Conservation (phyloP, 2,888 invertebrate species). For the Meganola albula region DNA sequence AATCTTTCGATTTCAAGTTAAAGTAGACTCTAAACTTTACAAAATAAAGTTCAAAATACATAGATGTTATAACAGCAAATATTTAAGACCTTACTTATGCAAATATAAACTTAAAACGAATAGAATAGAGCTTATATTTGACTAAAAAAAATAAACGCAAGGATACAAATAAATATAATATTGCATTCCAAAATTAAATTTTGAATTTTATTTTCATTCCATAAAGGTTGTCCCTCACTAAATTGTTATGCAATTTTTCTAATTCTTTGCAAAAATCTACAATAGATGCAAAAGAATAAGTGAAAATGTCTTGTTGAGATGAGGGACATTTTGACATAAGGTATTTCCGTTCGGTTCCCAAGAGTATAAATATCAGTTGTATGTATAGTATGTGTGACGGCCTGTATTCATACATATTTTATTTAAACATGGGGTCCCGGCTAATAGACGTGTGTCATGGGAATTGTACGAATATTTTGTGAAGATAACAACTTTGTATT, state of each 20-base stretch:
- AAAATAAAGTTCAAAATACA: too few relatives aligned
- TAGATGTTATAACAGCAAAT: too few relatives aligned
- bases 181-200: conserved; percentile 5
- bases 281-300: conserved; percentile 21
- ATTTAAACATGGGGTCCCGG: conserved; percentile 10
- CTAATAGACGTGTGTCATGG: conserved; percentile 10
- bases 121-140: too few relatives aligned
- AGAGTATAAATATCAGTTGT: conserved; percentile 16
- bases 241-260: conserved; percentile 1
- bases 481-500: too few relatives aligned
- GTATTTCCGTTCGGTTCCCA: conserved; percentile 19
- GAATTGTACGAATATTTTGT: conserved; percentile 6
- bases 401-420: conserved; percentile 20
- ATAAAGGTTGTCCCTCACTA: conserved; percentile 5
- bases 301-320: not conserved
- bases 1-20: too few relatives aligned
- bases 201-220: conserved; percentile 8
- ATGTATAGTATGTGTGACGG: conserved; percentile 18
- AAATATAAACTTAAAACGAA: conserved; percentile 9
- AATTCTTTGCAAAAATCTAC: conserved; percentile 10
- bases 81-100: conserved; percentile 1
- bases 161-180: conserved; percentile 14
- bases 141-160: too few relatives aligned
- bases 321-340: too few relatives aligned
- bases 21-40: too few relatives aligned